A percentile compares a stretch with the other conserved stretches of the same genome.
These are phyloP conservation scores for Brachyptera risi DNA, from an alignment of 2,888 invertebrate genomes.

Conservation along the genomic window DNA sequence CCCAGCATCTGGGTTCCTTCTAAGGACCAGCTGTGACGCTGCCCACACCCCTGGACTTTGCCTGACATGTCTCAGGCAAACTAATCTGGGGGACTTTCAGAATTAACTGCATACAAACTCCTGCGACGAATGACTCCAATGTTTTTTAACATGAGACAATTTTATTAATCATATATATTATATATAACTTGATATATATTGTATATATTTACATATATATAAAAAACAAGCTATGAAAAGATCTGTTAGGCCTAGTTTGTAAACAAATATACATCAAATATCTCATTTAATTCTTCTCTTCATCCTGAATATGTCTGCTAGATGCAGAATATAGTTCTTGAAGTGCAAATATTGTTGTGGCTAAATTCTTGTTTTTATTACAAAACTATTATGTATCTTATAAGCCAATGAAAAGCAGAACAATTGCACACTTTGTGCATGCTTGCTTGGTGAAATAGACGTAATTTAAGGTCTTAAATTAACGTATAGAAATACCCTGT, in stretches of 20 bases:
- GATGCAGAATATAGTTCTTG: conserved; percentile 24
- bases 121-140: conserved; percentile 4
- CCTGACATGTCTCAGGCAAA: conserved; percentile 42
- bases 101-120: background rate
- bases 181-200: too few relatives aligned
- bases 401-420: background rate
- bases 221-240: conserved; percentile 24
- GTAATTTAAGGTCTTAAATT: conserved; percentile 2
- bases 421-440: background rate
- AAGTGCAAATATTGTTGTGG: conserved; percentile 26
- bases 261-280: conserved; percentile 15
- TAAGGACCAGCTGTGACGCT: conserved; percentile 88
- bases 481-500: conserved; percentile 6
- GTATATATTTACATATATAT: background rate
- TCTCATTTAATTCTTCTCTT: conserved; percentile 17
- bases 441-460: background rate
- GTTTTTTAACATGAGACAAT: conserved; percentile 10
- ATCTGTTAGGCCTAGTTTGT: conserved; percentile 30
- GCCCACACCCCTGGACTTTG: conserved; percentile 49
- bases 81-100: conserved; percentile 13
- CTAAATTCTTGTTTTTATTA: conserved; percentile 22
- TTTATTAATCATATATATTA: background rate
- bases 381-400: background rate
- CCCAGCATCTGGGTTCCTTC: conserved; percentile 96
- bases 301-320: conserved; percentile 21